Evolutionary conservation across 2,797 vertebrate species (phyloP).

Genomic region (Scleropages formosus): DNA sequence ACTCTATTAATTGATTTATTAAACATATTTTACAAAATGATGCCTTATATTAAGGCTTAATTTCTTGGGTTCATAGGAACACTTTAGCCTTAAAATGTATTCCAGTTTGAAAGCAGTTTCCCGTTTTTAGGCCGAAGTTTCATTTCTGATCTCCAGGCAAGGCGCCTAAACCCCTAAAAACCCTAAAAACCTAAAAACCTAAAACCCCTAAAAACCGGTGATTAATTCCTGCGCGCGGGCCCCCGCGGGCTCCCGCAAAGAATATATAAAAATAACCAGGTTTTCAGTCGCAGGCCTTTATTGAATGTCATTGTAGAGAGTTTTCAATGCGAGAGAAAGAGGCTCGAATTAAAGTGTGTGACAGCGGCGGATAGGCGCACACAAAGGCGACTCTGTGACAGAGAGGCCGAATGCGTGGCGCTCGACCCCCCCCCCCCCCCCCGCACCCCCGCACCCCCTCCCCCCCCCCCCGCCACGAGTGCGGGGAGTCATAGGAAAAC

Average conservation of each 20-base stretch:
- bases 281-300: conserved; percentile 96
- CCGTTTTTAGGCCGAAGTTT: conserved; percentile 71
- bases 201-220: conserved; percentile 79
- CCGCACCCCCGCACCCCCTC: conserved; percentile 92
- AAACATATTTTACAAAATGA: background rate
- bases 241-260: conserved; percentile 83
- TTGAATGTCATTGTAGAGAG: conserved; percentile 99
- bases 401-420: conserved; percentile 90
- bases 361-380: conserved; percentile 99
- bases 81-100: conserved; percentile 18
- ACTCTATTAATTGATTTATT: background rate
- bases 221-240: conserved; percentile 89
- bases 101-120: conserved; percentile 50
- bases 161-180: conserved; percentile 78
- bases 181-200: conserved; percentile 66
- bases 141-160: conserved; percentile 76
- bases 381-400: conserved; percentile 99
- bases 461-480: conserved; percentile 90
- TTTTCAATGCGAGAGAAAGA: conserved; percentile 99
- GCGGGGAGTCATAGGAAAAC: conserved; percentile 99
- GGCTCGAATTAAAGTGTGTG: conserved; percentile 99
- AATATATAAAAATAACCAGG: conserved; percentile 98
- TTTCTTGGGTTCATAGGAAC: conserved; percentile 8
- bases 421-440: conserved; percentile 91
- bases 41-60: background rate